Evolutionary conservation across 2,888 invertebrate species (phyloP).

Genomic region (Erebia epiphron): DNA sequence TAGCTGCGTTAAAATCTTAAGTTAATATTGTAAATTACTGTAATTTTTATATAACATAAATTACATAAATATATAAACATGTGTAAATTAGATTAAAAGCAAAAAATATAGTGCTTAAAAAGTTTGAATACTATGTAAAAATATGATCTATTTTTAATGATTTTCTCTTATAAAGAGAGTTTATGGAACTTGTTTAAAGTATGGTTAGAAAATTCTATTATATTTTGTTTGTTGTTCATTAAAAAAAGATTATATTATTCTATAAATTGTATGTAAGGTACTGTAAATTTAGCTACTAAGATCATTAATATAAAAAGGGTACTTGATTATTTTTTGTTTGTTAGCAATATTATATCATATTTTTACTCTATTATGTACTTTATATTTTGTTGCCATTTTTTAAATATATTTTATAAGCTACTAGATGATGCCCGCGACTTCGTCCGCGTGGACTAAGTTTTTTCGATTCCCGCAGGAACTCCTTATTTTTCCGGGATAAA

Average conservation of each 20-base stretch:
- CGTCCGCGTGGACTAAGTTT: no score
- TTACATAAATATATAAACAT: conserved; percentile 1
- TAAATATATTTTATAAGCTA: neutral
- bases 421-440: no score
- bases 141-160: conserved; percentile 25
- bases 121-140: neutral
- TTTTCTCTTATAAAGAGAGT: neutral
- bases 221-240: conserved; percentile 3
- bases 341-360: neutral
- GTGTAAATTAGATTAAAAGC: conserved; percentile 6
- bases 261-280: conserved; percentile 1
- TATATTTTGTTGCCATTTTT: conserved; percentile 3
- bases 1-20: conserved; percentile 7
- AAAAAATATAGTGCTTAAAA: conserved; percentile 16
- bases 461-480: no score
- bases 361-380: neutral
- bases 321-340: neutral
- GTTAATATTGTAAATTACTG: conserved; percentile 18
- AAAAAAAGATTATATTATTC: conserved; percentile 19
- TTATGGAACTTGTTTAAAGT: conserved; percentile 1
- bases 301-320: neutral
- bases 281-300: neutral
- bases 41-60: conserved; percentile 13
- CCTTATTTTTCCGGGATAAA: no score
- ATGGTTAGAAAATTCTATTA: no score